phyloP scores from a whole-genome alignment of 1,140 invertebrate species.

The Scaptomyza pallida region DNA sequence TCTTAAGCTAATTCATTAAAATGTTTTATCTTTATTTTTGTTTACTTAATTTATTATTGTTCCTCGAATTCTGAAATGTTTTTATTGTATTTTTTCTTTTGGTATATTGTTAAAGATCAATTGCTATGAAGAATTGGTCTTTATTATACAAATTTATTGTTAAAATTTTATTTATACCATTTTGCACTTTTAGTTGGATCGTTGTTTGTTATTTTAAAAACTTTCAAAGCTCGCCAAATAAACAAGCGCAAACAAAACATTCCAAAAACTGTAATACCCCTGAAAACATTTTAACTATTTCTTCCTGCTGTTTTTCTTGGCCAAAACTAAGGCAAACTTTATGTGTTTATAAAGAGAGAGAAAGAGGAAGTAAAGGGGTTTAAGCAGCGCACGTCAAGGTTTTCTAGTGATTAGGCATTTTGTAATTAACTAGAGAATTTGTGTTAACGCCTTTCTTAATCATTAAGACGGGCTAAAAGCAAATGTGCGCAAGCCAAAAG shows the following conservation, averaged over 20 bases:
- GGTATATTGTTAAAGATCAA: too few relatives aligned
- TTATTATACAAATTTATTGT: too few relatives aligned
- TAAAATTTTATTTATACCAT: neutral
- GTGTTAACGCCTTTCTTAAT: slow-evolving; percentile 20
- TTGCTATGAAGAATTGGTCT: too few relatives aligned
- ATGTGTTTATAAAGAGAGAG: slow-evolving; percentile 13
- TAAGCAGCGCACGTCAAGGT: neutral
- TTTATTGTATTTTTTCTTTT: too few relatives aligned
- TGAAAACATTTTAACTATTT: neutral
- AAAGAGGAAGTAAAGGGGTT: neutral
- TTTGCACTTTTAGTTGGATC: neutral
- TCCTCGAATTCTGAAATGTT: too few relatives aligned
- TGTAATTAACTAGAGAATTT: slow-evolving; percentile 29
- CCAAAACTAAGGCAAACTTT: slow-evolving; percentile 12
- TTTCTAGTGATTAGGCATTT: neutral
- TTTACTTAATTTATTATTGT: neutral
- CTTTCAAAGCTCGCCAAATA: neutral
- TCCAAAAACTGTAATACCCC: neutral
- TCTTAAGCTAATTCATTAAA: too few relatives aligned
- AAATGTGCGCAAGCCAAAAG: slow-evolving; percentile 31
- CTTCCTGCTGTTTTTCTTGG: slow-evolving; percentile 19
- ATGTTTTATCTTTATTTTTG: too few relatives aligned
- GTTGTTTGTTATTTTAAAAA: neutral
- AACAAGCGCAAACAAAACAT: neutral
- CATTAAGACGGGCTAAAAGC: slow-evolving; percentile 11